phyloP scores from a whole-genome alignment of 2,888 invertebrate genomes.

The Neoitamus cyanurus region DNA sequence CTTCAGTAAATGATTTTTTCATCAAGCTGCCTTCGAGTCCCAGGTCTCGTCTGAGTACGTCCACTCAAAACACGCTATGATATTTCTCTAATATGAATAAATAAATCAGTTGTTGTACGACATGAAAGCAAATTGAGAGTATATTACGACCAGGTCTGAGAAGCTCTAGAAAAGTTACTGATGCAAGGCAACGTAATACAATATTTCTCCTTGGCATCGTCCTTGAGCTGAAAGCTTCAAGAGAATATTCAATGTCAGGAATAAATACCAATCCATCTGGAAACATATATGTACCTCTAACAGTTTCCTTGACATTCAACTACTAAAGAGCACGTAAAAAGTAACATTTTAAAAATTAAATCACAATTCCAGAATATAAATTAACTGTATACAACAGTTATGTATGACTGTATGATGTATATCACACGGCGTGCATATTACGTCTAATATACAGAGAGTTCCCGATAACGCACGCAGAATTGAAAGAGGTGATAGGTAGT shows the following conservation, averaged over 20 bases:
- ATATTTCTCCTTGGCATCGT: neutral
- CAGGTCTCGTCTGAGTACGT: neutral
- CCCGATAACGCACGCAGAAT: no score
- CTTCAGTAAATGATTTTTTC: neutral
- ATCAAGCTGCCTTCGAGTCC: neutral
- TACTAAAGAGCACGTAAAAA: neutral
- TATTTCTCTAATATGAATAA: neutral
- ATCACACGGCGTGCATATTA: no score
- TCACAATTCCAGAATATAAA: neutral
- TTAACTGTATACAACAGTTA: no score
- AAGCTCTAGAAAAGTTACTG: neutral
- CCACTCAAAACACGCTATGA: neutral
- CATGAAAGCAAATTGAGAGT: neutral
- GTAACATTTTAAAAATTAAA: neutral
- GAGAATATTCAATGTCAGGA: neutral
- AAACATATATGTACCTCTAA: neutral
- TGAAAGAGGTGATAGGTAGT: no score
- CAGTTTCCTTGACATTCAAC: neutral
- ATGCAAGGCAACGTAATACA: neutral
- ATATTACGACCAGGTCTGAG: neutral
- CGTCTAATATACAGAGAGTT: no score
- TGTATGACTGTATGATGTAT: no score
- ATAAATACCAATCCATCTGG: neutral
- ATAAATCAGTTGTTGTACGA: no score
- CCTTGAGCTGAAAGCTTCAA: neutral